Conservation (phyloP, 2,797 vertebrate species). For the Pelochelys cantorii region DNA sequence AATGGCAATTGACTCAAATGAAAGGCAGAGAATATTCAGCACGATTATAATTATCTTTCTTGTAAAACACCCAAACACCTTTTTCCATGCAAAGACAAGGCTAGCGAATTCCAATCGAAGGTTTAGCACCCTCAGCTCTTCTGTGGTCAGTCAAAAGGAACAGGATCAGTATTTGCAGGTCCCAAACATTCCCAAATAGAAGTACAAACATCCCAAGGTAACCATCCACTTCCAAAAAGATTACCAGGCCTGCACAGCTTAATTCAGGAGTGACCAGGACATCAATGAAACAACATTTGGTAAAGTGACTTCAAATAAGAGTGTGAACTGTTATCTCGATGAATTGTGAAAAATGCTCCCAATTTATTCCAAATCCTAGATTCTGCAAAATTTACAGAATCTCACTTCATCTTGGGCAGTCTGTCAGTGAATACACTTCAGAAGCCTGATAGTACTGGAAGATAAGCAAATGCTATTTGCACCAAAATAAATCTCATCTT, state of each 20-base stretch:
- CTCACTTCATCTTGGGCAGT: neutral
- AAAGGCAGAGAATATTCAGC: neutral
- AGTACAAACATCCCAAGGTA: neutral
- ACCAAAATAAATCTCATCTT: neutral
- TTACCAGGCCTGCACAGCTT: accelerated
- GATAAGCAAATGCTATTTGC: neutral
- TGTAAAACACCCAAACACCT: neutral
- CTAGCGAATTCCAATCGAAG: neutral
- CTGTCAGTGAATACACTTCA: neutral
- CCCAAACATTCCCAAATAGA: neutral
- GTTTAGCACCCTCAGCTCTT: accelerated
- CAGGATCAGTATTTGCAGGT: neutral
- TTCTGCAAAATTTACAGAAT: neutral
- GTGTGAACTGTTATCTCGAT: accelerated
- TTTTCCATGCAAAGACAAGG: neutral
- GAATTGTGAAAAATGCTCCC: neutral
- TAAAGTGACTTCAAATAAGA: neutral
- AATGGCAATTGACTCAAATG: neutral
- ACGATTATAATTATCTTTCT: neutral
- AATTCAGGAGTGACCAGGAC: neutral
- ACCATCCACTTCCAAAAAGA: neutral
- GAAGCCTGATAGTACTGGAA: neutral
- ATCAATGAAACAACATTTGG: neutral
- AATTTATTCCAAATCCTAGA: neutral
- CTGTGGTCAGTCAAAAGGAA: neutral